Base-by-base conservation (phyloP, 2,113 vertebrate species). In the Cathartes aura region DNA sequence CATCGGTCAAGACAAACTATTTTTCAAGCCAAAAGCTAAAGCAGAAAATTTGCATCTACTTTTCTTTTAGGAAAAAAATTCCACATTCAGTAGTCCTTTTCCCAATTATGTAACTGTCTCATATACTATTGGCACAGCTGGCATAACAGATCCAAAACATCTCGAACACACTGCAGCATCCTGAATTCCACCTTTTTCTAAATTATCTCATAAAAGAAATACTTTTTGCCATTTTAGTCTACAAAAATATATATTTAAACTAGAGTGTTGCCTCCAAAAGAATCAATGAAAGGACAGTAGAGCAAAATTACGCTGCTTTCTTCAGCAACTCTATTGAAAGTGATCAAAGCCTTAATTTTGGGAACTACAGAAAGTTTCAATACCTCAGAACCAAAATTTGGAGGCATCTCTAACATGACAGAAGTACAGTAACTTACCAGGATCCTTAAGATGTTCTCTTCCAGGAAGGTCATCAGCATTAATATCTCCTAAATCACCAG, bases 401-500 rank as follows among this genome's bases (percentile, higher is more conserved):
- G 27, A 87, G 47, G 26, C 26, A 59, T 6, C 12, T 60, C 52
- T 75, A 67, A 45, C 1, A 11, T 11, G 8, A 75, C 6, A 45
- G 5, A 89, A 83, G 14, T 29, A 66, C 11, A 66, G 0, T 11
- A 87, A 72, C 34, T 96, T 98, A 99, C 99, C 99, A 79, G 99
- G 98, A 93, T 99, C 99, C 52, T 98, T 82, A 15, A 99, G 98
- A 97, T 99, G 99, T 74, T 99, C 99, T 95, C 83, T 99, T 95
- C 99, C 99, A 96, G 99, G 99, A 94, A 99, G 98, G 8, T 99
- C 99, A 81, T 99, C 98, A 64, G 98, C 70, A 89, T 99, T 99
- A 91, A 99, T 99, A 91, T 99, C 99, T 27, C 99, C 99, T 58
- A 99, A 97, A 89, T 99, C 99, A 45, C 99, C 99, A 9, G 99